A percentile compares a stretch with the other conserved stretches of the same genome.
phyloP scores from a whole-genome alignment of 2,797 vertebrate species.

The Haliaeetus vocifer region DNA sequence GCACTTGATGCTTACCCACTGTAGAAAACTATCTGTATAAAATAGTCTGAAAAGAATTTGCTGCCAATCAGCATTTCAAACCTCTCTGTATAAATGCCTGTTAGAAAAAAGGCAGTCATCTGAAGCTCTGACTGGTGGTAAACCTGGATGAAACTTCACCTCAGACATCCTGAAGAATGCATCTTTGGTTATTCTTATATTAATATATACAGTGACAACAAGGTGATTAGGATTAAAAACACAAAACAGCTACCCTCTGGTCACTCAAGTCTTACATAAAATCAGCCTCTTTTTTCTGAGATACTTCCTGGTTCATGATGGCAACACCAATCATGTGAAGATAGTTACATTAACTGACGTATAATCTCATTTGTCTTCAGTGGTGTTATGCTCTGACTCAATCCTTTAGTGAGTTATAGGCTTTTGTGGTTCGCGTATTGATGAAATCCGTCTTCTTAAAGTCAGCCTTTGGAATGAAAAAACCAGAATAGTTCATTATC shows the following conservation, averaged over 20 bases:
- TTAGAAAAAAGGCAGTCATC: neutral
- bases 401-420: slow-evolving; percentile 77
- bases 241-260: neutral
- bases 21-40: slow-evolving; percentile 38
- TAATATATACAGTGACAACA: neutral
- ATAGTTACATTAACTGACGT: neutral
- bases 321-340: neutral
- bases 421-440: slow-evolving; percentile 83
- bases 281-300: slow-evolving; percentile 27
- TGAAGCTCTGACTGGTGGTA: neutral
- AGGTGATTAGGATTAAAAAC: neutral
- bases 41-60: slow-evolving; percentile 19
- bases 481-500: slow-evolving; percentile 6
- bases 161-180: neutral
- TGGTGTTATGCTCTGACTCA: neutral
- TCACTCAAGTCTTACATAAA: slow-evolving; percentile 23
- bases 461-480: slow-evolving; percentile 76
- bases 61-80: neutral
- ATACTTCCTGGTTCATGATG: neutral
- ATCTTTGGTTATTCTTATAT: slow-evolving; percentile 38
- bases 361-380: neutral
- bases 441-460: slow-evolving; percentile 87
- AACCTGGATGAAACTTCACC: neutral
- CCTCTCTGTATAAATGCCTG: neutral
- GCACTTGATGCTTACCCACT: neutral